These are phyloP conservation scores for Pseudachorutes palmiensis DNA, from an alignment of 1,140 invertebrate species.

Conservation along the genomic window DNA sequence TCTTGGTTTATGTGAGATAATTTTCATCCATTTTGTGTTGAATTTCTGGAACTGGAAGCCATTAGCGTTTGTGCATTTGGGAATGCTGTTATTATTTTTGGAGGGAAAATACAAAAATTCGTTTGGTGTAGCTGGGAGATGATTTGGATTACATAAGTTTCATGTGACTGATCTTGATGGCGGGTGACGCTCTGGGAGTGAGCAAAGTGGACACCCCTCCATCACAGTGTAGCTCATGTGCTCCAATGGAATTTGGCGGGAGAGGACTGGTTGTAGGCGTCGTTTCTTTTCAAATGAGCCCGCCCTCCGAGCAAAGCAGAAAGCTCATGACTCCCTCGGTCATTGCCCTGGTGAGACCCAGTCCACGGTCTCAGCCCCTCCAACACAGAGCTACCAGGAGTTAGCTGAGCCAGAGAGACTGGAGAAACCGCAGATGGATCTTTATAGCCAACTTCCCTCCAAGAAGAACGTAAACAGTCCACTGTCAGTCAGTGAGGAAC, in stretches of 20 bases:
- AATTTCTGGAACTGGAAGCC: no score
- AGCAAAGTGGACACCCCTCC: constrained; percentile 21
- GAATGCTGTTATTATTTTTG: no score
- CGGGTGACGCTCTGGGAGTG: constrained; percentile 26
- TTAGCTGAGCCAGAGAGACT: no score
- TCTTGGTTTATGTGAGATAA: no score
- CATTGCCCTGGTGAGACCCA: constrained; percentile 34
- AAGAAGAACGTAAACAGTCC: neutral
- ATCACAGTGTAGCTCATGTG: neutral
- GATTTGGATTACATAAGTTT: no score
- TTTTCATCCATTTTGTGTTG: no score
- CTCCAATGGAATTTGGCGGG: constrained; percentile 30
- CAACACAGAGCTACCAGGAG: neutral
- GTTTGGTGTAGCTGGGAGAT: no score
- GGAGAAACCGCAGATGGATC: no score
- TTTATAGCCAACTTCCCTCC: constrained; percentile 10
- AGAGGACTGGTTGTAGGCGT: constrained; percentile 12
- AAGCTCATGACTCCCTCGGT: constrained; percentile 31
- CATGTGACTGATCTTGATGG: no score
- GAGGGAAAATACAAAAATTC: no score
- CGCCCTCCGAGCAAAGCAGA: neutral
- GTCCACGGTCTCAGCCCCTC: neutral
- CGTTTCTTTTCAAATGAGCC: neutral
- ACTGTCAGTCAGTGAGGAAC: neutral
- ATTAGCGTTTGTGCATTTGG: no score